Evolutionary conservation across 2,797 vertebrate genomes (phyloP).

Genomic region (Hemibagrus guttatus): DNA sequence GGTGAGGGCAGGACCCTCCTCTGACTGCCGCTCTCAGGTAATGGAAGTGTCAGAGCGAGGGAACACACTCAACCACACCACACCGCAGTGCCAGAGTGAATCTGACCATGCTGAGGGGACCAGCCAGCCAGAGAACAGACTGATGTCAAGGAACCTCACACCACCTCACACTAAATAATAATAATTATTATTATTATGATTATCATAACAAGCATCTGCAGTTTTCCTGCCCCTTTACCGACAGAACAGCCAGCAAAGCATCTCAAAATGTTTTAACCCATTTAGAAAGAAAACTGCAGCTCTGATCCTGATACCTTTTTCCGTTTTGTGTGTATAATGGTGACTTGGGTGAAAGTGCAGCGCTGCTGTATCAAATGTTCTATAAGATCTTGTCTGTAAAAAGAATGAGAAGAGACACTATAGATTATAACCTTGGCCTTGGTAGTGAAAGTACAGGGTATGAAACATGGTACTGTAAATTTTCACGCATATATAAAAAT

Average conservation of each 20-base stretch:
- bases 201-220: too few relatives aligned
- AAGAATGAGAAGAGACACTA: neutral
- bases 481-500: neutral
- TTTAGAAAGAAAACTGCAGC: neutral
- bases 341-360: neutral
- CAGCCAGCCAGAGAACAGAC: conserved; percentile 33
- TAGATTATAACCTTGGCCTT: neutral
- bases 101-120: conserved; percentile 60
- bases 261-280: neutral
- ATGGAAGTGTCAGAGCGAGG: conserved; percentile 63
- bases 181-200: too few relatives aligned
- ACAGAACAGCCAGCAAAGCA: too few relatives aligned
- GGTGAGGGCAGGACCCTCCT: conserved; percentile 29
- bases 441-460: neutral
- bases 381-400: neutral
- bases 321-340: neutral
- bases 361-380: neutral
- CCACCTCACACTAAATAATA: conserved; percentile 15
- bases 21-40: conserved; percentile 34
- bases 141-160: neutral
- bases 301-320: neutral
- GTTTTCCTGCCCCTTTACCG: too few relatives aligned
- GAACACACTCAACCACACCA: conserved; percentile 35
- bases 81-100: conserved; percentile 60
- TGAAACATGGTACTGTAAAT: neutral